A percentile compares a stretch with the other conserved stretches of the same genome.
Conservation (phyloP, 2,797 vertebrate species). For the Enteromius mattozi region DNA sequence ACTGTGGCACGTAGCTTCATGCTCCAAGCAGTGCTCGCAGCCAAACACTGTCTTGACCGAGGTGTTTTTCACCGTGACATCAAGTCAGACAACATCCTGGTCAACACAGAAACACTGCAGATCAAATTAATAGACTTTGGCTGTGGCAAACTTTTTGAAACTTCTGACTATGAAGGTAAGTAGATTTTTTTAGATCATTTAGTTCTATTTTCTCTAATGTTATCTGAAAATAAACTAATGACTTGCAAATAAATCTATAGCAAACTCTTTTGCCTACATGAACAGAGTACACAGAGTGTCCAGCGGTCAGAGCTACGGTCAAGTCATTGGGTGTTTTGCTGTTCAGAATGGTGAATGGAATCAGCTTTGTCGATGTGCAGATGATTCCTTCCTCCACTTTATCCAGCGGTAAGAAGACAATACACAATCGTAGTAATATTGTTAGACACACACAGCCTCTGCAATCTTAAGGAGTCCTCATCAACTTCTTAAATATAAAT, state of each 20-base stretch:
- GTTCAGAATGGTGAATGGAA: constrained; percentile 1
- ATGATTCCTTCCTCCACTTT: background rate
- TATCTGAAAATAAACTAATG: too few species aligned
- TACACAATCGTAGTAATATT: background rate
- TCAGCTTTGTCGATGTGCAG: background rate
- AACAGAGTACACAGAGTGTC: background rate
- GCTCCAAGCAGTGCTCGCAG: background rate
- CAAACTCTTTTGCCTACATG: background rate
- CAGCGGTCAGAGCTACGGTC: background rate
- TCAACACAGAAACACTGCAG: constrained; percentile 2
- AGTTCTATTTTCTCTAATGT: background rate
- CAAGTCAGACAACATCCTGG: background rate
- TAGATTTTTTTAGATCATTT: background rate
- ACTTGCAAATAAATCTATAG: too few species aligned
- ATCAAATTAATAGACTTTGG: constrained; percentile 24
- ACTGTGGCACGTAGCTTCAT: background rate
- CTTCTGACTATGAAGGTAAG: background rate
- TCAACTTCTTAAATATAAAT: background rate
- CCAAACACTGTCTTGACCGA: background rate
- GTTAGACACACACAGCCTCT: background rate
- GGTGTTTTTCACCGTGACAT: constrained; percentile 7
- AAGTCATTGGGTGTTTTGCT: background rate
- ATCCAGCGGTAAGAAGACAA: constrained; percentile 8
- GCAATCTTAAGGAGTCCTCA: background rate
- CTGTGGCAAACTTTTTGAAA: background rate